Base-by-base conservation (phyloP, 2,797 vertebrate genomes). In the Cynodonichthys magdalenae region DNA sequence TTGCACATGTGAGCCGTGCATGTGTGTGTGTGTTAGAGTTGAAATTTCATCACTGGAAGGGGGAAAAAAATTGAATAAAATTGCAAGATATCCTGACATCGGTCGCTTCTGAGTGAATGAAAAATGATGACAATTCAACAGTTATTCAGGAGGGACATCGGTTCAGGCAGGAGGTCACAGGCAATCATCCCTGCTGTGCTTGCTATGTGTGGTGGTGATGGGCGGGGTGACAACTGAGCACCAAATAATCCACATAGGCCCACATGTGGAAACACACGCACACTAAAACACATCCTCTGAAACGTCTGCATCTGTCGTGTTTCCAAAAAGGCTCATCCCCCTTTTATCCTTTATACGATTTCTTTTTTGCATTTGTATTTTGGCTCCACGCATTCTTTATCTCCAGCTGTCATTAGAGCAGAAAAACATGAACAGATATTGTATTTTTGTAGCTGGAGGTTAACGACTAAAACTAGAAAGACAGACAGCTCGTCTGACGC, bases 71-170 rank as follows among this genome's bases (percentile, higher is more conserved):
- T 9, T 48, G 18, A 9, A 82, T 83, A 69, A 69, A 78, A 87
- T 80, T 83, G 15, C 41, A 51, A 75, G 69, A 78, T 53, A 60
- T 72, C 66, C 56, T 63, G 74, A 80, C 72, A 79, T 63, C 15
- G 46, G 61, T 17, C 18, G 17, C 76, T 88, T 80, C 87, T 88
- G 70, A 76, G 83, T 75, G 86, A 86, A 77, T 87, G 87, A 89
- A 88, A 77, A 88, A 91, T 87, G 83, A 91, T 87, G 88, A 90
- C 87, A 86, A 91, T 91, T 90, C 82, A 78, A 66, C 83, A 83
- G 86, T 87, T 87, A 91, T 92, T 90, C 82, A 82, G 79, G 63
- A 80, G 81, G 83, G 84, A 87, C 82, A 84, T 87, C 53, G 52
- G 82, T 85, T 87, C 86, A 86, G 73, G 59, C 83, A 15, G 79